Evolutionary conservation across 2,888 invertebrate species (phyloP).

Genomic region (Trichogramma evanescens): DNA sequence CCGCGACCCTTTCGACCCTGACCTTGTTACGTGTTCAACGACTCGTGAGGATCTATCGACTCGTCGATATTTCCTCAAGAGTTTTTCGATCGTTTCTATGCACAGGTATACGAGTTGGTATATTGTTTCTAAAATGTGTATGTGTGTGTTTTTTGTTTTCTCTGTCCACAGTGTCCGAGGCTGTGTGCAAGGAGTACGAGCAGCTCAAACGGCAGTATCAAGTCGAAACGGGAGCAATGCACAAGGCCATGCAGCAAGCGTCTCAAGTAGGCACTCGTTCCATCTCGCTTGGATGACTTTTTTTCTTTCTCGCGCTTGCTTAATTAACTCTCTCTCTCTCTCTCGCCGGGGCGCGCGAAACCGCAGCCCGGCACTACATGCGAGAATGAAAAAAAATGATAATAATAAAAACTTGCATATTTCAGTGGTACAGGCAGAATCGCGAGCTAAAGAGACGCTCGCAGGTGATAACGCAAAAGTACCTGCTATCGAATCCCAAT

Average conservation of each 20-base stretch:
- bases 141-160: constrained; percentile 9
- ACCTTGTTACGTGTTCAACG: neutral
- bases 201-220: constrained; percentile 68
- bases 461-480: constrained; percentile 57
- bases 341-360: neutral
- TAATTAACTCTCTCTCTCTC: neutral
- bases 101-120: neutral
- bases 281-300: neutral
- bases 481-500: constrained; percentile 52
- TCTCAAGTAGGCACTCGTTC: constrained; percentile 35
- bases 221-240: constrained; percentile 66
- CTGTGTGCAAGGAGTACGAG: constrained; percentile 66
- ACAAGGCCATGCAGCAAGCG: constrained; percentile 65
- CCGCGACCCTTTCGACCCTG: neutral
- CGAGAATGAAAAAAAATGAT: neutral
- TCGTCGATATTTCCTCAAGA: neutral
- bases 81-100: neutral
- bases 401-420: constrained; percentile 2
- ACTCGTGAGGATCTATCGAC: neutral
- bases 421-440: constrained; percentile 71
- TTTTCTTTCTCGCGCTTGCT: neutral
- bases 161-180: constrained; percentile 57
- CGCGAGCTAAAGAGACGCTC: constrained; percentile 65
- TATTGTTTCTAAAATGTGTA: constrained; percentile 9
- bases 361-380: neutral